A percentile compares a stretch with the other conserved stretches of the same genome.
These are phyloP conservation scores for Leptocoma aspasia DNA, from an alignment of 2,113 vertebrate genomes.

Conservation along the genomic window DNA sequence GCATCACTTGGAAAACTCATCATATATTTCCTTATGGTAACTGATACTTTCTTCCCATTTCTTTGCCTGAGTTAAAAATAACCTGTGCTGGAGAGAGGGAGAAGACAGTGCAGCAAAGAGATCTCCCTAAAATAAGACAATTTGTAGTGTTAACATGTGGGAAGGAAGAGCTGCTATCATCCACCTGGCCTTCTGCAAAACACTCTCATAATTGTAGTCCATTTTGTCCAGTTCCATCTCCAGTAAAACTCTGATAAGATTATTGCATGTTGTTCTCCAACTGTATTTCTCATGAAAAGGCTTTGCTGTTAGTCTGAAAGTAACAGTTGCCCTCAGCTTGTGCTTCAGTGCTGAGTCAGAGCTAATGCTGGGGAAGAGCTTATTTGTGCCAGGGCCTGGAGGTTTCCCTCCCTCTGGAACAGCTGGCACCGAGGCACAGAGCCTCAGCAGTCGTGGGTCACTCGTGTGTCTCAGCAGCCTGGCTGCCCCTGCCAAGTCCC, in stretches of 20 bases:
- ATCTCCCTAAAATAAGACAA: background rate
- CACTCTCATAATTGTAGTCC: background rate
- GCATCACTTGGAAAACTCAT: background rate
- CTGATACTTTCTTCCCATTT: background rate
- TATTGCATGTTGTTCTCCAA: background rate
- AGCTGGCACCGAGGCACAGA: fast-evolving
- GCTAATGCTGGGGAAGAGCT: background rate
- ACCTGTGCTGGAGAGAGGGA: background rate
- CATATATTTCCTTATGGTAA: background rate
- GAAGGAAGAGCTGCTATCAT: background rate
- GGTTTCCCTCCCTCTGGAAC: background rate
- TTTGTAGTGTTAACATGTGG: background rate
- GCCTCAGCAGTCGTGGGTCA: fast-evolving
- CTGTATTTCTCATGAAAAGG: background rate
- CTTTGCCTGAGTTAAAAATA: background rate
- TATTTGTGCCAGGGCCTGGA: background rate
- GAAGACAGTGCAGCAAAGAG: background rate
- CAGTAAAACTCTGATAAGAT: background rate
- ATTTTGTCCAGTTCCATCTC: background rate
- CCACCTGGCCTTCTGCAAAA: background rate
- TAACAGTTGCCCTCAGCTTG: too few relatives aligned
- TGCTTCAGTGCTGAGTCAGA: background rate
- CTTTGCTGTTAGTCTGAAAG: background rate
- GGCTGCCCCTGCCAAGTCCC: background rate
- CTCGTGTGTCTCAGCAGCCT: background rate